Base-by-base conservation (phyloP, 2,888 invertebrate species). In the Eilema griseolum region DNA sequence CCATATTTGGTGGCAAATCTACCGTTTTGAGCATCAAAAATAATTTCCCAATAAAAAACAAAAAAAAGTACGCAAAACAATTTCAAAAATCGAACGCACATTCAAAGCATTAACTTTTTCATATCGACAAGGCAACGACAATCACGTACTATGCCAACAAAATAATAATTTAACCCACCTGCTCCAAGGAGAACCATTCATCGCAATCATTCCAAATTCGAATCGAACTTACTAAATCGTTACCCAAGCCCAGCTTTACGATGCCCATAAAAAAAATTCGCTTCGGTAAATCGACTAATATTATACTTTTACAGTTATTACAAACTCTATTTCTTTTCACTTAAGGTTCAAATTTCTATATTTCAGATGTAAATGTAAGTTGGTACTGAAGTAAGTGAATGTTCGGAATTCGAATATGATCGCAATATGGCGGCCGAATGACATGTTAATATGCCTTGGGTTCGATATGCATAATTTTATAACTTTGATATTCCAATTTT, bases 381-480 rank as follows among this genome's bases (percentile, higher is more conserved):
- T 79, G 76, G 79, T 73, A 72, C 69, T 60, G 67, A 69, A 79
- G 81, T 82, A 79, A 81, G 83, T 85, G 84, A 84, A 86, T 88
- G 89, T 88, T 90, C 88, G 76, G 83, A 87, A 91, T 91, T 90
- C 91, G 87, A 92, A 93, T 94, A 92, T 92, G 91, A 91, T 91
- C 84, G 87, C 93, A 94, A 93, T 92, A 94, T 93, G 94, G 93
- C 93, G 89, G 80, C 73, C 88, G 86, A 88, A 94, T 94, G 94
- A 94, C 93, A 94, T 94, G 94, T 94, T 94, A 94, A 94, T 94
- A 94, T 86, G 92, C 84, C 83, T 80, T 72, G 91, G 89, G 85
- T 83, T 84, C 92, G 91, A 91, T 92, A 94, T 93, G 92, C 93
- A 94, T 94, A 93, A 94, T 94, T 92, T 93, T 92, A 93, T 93